phyloP scores from a whole-genome alignment of 2,888 invertebrate genomes.

The Amblyteles armatorius region DNA sequence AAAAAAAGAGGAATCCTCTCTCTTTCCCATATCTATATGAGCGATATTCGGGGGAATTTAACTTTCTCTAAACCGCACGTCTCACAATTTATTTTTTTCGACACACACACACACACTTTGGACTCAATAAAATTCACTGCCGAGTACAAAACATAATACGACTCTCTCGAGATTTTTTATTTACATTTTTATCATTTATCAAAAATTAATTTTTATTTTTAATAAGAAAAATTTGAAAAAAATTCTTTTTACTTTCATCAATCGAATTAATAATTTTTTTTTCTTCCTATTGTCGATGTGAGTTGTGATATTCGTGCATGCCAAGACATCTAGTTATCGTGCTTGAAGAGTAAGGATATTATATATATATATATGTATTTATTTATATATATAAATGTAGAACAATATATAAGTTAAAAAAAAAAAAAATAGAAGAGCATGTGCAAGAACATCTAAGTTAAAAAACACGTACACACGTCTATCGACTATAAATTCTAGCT shows the following conservation, averaged over 20 bases:
- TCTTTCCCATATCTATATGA: too few species aligned
- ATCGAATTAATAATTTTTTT: conserved; percentile 4
- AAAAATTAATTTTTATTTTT: neutral
- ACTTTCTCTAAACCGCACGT: too few species aligned
- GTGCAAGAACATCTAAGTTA: conserved; percentile 83
- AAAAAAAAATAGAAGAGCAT: conserved; percentile 79
- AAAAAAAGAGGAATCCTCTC: neutral
- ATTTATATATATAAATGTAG: conserved; percentile 47
- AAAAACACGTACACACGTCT: conserved; percentile 81
- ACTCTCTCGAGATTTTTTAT: conserved; percentile 6
- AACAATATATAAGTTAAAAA: conserved; percentile 35
- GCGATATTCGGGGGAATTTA: too few species aligned
- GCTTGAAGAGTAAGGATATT: conserved; percentile 67
- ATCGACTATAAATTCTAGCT: conserved; percentile 77
- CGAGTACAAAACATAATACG: conserved; percentile 17
- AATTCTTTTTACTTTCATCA: neutral
- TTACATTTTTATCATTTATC: conserved; percentile 10
- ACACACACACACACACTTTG: conserved; percentile 6
- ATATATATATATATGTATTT: conserved; percentile 65
- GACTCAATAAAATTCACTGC: conserved; percentile 1
- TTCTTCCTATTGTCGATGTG: conserved; percentile 72
- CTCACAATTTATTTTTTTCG: too few species aligned
- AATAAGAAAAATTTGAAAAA: conserved; percentile 29
- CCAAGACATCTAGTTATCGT: conserved; percentile 82
- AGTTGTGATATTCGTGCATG: conserved; percentile 82